Base-by-base conservation (phyloP, 2,888 invertebrate genomes). In the Meghimatium bilineatum region DNA sequence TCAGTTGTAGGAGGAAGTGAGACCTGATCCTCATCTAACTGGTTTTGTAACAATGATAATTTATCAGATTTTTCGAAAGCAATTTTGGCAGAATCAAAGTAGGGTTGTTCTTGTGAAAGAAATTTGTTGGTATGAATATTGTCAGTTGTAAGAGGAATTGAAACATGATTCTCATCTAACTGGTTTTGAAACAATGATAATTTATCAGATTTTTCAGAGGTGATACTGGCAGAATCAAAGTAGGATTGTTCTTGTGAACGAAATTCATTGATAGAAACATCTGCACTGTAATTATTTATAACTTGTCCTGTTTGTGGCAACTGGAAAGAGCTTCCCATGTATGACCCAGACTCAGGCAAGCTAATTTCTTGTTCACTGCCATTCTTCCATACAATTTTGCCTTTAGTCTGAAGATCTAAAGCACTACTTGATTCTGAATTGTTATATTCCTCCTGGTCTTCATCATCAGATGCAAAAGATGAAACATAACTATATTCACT, bases 311-410 rank as follows among this genome's bases (percentile, higher is more conserved):
- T 26, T 84, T 69, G 26, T 81, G 74, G 1, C 8, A 83, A 1
- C 6, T 83, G 71, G 8, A 83, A 17, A n/a, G 83, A 77, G 56
- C 85, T 34, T 34, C 90, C 90, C 89, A 91, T 89, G 38, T 90
- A 86, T 29, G 89, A 89, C 12, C 90, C 91, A n/a, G 90, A 88
- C 67, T 90, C 89, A 67, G 88, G 85, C 29, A 90, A 76, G 29
- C 90, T 86, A 3, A 87, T 85, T 79, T 88, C 87, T 32, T 90
- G 85, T 81, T 90, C 88, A 38, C 87, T 86, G 56, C 87, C 81
- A 10, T 80, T 78, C n/a, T 49, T 74, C 38, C 44, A 49, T 5
- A 72, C 66, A 23, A 23, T 78, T 23, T 29, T 52, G 14, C 69
- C 20, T 14, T 44, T 77, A 2, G n/a, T 56, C 26, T 63, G 72